A percentile compares a stretch with the other conserved stretches of the same genome.
Evolutionary conservation across 2,113 vertebrate species (phyloP).

Genomic region (Shinisaurus crocodilurus): DNA sequence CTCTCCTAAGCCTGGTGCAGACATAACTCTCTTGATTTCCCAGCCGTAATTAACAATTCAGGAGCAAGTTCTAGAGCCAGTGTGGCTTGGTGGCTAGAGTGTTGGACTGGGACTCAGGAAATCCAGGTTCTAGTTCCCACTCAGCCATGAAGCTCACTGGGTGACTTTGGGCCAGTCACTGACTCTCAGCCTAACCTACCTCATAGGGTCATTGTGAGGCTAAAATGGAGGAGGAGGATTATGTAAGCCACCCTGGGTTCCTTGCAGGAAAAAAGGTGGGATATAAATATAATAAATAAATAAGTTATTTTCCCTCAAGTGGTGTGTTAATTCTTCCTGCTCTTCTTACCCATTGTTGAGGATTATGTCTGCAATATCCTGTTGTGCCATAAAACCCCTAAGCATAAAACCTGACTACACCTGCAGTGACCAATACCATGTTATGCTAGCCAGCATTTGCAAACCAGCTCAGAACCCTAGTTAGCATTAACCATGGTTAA

Average conservation of each 20-base stretch:
- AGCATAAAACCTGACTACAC: background rate
- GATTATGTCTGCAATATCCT: background rate
- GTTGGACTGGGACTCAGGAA: no score
- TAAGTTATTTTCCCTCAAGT: background rate
- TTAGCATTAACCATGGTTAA: background rate
- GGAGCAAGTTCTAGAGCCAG: background rate
- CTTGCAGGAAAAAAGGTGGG: no score
- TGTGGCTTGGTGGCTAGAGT: no score
- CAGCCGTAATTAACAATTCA: background rate
- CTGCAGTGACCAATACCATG: background rate
- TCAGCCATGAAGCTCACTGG: no score
- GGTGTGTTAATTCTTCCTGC: background rate
- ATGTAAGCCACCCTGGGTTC: no score
- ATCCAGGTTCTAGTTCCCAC: no score
- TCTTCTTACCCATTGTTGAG: background rate
- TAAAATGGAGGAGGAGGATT: no score
- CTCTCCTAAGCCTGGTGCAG: background rate
- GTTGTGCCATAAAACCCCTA: background rate
- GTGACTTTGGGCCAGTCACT: no score
- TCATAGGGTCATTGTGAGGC: no score
- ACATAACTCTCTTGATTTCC: background rate
- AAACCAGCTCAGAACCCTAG: background rate
- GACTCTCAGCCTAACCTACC: no score
- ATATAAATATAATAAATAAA: no score
- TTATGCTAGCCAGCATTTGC: background rate